phyloP scores from a whole-genome alignment of 2,888 invertebrate species.

The Zonitis immaculata region DNA sequence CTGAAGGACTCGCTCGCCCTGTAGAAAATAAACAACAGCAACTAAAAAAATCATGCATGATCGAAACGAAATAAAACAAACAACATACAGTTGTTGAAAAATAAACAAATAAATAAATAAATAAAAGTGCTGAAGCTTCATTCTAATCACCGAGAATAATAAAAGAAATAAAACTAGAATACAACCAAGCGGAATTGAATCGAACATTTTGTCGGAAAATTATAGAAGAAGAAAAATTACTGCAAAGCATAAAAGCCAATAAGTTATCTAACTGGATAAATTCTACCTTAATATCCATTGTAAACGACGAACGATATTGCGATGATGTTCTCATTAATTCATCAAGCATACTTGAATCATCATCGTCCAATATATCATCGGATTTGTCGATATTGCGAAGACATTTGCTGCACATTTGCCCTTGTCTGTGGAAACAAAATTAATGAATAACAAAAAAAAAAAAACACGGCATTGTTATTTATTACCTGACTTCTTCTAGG shows the following conservation, averaged over 20 bases:
- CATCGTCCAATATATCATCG: constrained; percentile 61
- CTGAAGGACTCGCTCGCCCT: constrained; percentile 36
- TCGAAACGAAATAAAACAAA: too few species aligned
- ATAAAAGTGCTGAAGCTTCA: background rate
- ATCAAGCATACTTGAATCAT: constrained; percentile 63
- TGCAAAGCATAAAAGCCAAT: constrained; percentile 40
- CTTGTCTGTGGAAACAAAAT: constrained; percentile 61
- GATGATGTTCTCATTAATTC: constrained; percentile 35
- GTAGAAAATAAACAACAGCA: constrained; percentile 39
- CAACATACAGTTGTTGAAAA: too few species aligned
- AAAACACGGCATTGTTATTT: too few species aligned
- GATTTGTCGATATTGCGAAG: constrained; percentile 58
- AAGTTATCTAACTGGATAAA: constrained; percentile 36
- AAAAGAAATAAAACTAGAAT: constrained; percentile 8
- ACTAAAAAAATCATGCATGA: constrained; percentile 40
- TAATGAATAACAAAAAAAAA: too few species aligned
- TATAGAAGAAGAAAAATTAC: constrained; percentile 38
- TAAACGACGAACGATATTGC: constrained; percentile 40
- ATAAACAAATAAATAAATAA: too few species aligned
- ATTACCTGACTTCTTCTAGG: constrained; percentile 78
- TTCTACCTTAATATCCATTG: constrained; percentile 48
- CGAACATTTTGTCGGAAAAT: background rate
- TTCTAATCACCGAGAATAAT: background rate
- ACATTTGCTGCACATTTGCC: constrained; percentile 77
- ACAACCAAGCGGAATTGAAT: constrained; percentile 6